Percentiles rank a stretch among this genome's conserved stretches.
phyloP scores from a whole-genome alignment of 2,888 invertebrate genomes.

The Celastrina argiolus region DNA sequence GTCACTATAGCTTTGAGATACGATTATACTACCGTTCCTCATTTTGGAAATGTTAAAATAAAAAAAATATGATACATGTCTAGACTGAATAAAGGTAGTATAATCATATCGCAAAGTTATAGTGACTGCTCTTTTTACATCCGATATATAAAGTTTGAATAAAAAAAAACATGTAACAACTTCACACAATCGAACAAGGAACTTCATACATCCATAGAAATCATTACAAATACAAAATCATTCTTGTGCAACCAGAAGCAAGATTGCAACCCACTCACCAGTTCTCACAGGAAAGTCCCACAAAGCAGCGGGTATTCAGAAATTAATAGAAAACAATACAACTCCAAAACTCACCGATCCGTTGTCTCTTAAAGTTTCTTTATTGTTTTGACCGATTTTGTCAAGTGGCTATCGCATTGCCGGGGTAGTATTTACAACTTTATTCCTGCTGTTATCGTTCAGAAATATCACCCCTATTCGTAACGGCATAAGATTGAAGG shows the following conservation, averaged over 20 bases:
- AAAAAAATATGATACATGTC: no score
- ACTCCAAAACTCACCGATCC: slow-evolving; percentile 60
- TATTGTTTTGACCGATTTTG: slow-evolving; percentile 64
- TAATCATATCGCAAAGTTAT: no score
- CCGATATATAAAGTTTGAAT: no score
- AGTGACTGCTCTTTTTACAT: no score
- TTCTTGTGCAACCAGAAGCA: slow-evolving; percentile 18
- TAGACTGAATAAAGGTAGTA: no score
- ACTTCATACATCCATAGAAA: background rate
- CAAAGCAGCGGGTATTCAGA: slow-evolving; percentile 41
- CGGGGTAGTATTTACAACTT: slow-evolving; percentile 29
- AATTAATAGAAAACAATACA: slow-evolving; percentile 55
- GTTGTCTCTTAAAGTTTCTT: slow-evolving; percentile 58
- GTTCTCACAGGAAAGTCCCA: slow-evolving; percentile 67
- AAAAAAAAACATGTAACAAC: no score
- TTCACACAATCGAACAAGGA: no score
- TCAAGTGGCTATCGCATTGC: slow-evolving; percentile 69
- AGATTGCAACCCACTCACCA: slow-evolving; percentile 42
- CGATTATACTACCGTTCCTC: no score
- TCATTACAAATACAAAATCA: background rate
- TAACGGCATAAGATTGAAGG: background rate
- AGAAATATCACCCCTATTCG: background rate
- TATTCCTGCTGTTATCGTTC: background rate
- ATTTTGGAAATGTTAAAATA: no score
- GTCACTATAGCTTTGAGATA: no score